Percentiles rank a stretch among this genome's conserved stretches.
phyloP scores from a whole-genome alignment of 2,888 invertebrate species.

The Julus scandinavius region DNA sequence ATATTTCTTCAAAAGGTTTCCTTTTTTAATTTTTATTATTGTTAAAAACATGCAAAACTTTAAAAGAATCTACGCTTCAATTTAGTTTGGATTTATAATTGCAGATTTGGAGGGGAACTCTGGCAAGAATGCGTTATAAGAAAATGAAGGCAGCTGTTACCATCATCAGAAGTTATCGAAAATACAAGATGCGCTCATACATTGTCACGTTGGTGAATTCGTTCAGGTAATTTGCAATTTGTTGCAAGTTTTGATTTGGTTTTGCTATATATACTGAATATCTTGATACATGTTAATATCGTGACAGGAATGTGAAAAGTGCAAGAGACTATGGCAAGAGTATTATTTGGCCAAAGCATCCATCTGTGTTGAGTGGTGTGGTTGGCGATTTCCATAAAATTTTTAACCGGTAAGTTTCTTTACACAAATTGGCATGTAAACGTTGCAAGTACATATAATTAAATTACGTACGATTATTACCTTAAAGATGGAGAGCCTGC shows the following conservation, averaged over 20 bases:
- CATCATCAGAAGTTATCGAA: slow-evolving; percentile 84
- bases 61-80: too few species aligned
- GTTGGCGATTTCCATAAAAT: slow-evolving; percentile 66
- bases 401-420: slow-evolving; percentile 58
- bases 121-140: slow-evolving; percentile 82
- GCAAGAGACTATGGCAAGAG: slow-evolving; percentile 81
- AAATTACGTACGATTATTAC: background rate
- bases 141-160: slow-evolving; percentile 85
- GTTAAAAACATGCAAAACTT: too few species aligned
- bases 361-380: slow-evolving; percentile 75
- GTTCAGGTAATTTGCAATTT: slow-evolving; percentile 69
- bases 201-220: slow-evolving; percentile 73
- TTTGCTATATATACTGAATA: background rate
- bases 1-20: slow-evolving; percentile 90
- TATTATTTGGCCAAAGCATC: slow-evolving; percentile 83
- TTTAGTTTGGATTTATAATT: slow-evolving; percentile 54
- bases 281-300: background rate
- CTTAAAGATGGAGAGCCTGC: slow-evolving; percentile 80
- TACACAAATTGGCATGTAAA: background rate
- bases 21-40: background rate
- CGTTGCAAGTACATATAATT: background rate
- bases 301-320: slow-evolving; percentile 71
- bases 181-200: slow-evolving; percentile 80
- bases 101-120: slow-evolving; percentile 80
- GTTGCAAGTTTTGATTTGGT: background rate